These are phyloP conservation scores for Littorina saxatilis DNA, from an alignment of 1,140 invertebrate species.

Conservation along the genomic window DNA sequence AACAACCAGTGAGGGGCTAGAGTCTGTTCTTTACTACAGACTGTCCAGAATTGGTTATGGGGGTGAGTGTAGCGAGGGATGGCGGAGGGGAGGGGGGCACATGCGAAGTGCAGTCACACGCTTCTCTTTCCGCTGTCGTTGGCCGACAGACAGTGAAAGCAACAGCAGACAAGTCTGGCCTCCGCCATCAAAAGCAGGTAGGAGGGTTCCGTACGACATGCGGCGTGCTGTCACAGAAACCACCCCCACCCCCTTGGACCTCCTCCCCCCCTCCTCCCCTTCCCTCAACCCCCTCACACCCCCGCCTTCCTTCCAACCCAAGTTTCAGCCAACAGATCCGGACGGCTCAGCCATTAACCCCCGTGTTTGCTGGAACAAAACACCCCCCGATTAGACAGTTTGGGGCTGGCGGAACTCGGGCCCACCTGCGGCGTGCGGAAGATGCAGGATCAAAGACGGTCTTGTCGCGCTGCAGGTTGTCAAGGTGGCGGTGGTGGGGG, in stretches of 20 bases:
- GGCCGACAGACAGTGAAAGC: constrained; percentile 34
- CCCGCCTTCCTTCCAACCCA: background rate
- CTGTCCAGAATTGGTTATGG: no score
- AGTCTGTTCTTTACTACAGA: no score
- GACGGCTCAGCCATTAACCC: constrained; percentile 37
- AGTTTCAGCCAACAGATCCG: background rate
- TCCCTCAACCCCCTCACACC: no score
- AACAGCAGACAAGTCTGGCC: background rate
- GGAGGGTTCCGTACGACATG: background rate
- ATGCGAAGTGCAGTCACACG: no score
- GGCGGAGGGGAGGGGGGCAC: no score
- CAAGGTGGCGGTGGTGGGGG: no score
- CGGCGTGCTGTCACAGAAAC: no score
- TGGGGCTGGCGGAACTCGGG: background rate
- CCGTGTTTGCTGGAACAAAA: constrained; percentile 36
- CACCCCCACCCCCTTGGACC: no score
- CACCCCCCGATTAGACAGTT: constrained; percentile 45
- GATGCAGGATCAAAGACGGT: constrained; percentile 37
- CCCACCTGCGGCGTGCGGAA: constrained; percentile 24
- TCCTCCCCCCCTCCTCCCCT: no score
- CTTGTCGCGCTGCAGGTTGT: constrained; percentile 15
- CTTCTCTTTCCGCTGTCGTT: background rate
- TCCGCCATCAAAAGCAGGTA: background rate
- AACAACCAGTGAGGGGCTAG: no score
- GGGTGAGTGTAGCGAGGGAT: no score